Percentiles rank a stretch among this genome's conserved stretches.
phyloP scores from a whole-genome alignment of 2,888 invertebrate species.

The Dichetophora obliterata region DNA sequence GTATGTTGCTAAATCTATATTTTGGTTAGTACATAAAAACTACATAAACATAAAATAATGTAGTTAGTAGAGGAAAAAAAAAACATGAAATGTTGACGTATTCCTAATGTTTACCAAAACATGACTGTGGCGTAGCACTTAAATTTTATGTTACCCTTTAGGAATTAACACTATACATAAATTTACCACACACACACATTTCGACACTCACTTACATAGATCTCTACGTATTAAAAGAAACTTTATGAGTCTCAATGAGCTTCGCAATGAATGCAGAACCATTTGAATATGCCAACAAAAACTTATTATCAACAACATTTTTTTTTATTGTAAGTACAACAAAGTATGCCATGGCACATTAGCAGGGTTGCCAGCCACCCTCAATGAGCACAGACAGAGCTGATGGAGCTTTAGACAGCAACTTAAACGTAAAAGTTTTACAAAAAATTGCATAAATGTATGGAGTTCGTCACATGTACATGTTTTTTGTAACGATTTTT shows the following conservation, averaged over 20 bases:
- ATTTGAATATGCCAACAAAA: conserved; percentile 12
- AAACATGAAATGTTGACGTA: too few relatives aligned
- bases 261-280: background rate
- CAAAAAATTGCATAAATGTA: background rate
- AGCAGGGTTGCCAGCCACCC: background rate
- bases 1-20: too few relatives aligned
- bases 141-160: conserved; percentile 24
- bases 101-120: too few relatives aligned
- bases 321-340: background rate
- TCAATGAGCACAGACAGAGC: background rate
- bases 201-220: background rate
- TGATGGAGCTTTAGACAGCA: background rate
- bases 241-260: background rate
- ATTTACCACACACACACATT: background rate
- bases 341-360: conserved; percentile 10
- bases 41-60: too few relatives aligned
- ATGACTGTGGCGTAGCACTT: background rate
- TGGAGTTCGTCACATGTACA: too few relatives aligned
- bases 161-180: background rate
- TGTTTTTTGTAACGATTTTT: too few relatives aligned
- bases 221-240: background rate
- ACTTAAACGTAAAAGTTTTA: background rate
- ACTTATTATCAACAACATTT: conserved; percentile 1
- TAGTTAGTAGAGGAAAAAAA: too few relatives aligned
- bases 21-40: too few relatives aligned